Evolutionary conservation across 92 coral and sea anemone genomes (phyloP).

Genomic region (Phenganax stokvisi): DNA sequence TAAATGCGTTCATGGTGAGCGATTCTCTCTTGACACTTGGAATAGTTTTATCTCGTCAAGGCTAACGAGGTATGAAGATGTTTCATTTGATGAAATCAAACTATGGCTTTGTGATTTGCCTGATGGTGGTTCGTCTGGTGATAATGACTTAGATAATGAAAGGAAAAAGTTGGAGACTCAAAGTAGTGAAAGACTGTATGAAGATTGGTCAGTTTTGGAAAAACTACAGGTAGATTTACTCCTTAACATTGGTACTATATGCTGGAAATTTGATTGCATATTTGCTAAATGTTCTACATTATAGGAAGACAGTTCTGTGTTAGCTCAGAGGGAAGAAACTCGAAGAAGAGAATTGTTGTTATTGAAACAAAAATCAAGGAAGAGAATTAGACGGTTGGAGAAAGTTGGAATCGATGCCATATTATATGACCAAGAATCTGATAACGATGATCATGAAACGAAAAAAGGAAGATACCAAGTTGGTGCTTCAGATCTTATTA

Average conservation of each 20-base stretch:
- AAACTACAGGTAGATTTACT: constrained; percentile 64
- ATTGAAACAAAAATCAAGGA: constrained; percentile 67
- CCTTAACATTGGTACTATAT: background rate
- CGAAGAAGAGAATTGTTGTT: constrained; percentile 58
- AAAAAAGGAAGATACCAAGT: constrained; percentile 75
- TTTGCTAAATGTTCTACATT: background rate
- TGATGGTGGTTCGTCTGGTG: constrained; percentile 74
- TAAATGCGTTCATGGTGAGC: constrained; percentile 81
- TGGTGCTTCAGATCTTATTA: constrained; percentile 78
- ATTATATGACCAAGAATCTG: constrained; percentile 75
- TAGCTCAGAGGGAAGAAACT: constrained; percentile 72
- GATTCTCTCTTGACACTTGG: constrained; percentile 86
- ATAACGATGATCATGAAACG: constrained; percentile 67
- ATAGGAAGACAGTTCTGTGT: constrained; percentile 72
- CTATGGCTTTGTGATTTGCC: constrained; percentile 81
- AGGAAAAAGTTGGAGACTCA: constrained; percentile 57
- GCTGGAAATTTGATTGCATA: background rate
- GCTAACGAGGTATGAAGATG: constrained; percentile 53
- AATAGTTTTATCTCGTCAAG: constrained; percentile 63
- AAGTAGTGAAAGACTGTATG: constrained; percentile 52
- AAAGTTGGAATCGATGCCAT: constrained; percentile 83
- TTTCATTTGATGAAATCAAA: constrained; percentile 87
- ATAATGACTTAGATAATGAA: constrained; percentile 58
- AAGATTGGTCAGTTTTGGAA: constrained; percentile 68
- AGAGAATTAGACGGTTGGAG: constrained; percentile 75